Percentiles rank a stretch among this genome's conserved stretches.
These are phyloP conservation scores for Paratrypauchen microcephalus DNA, from an alignment of 2,797 vertebrate genomes.

Conservation along the genomic window DNA sequence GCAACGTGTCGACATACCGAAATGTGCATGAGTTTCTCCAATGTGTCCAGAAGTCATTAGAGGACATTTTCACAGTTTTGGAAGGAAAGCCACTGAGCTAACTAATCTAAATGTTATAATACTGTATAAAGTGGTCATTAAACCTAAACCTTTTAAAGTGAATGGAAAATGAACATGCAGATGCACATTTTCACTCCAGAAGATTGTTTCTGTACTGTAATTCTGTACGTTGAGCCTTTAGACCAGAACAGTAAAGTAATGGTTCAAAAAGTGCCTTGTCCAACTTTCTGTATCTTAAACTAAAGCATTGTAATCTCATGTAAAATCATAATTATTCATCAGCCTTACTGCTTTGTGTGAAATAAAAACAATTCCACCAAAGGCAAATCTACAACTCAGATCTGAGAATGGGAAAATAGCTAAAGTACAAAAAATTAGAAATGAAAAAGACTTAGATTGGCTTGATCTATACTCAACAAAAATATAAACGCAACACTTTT, in stretches of 20 bases:
- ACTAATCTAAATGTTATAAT: background rate
- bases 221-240: background rate
- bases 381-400: slow-evolving; percentile 80
- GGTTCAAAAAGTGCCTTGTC: background rate
- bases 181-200: background rate
- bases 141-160: background rate
- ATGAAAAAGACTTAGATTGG: slow-evolving; percentile 82
- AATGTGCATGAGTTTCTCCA: slow-evolving; percentile 86
- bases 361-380: slow-evolving; percentile 60
- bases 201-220: background rate
- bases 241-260: background rate
- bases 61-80: slow-evolving; percentile 89
- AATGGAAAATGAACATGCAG: background rate
- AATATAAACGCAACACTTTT: too few relatives aligned
- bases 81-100: slow-evolving; percentile 82
- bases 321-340: background rate
- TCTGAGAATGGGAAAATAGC: slow-evolving; percentile 53
- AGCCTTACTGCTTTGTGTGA: slow-evolving; percentile 10
- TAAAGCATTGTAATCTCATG: too few relatives aligned
- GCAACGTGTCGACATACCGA: slow-evolving; percentile 89
- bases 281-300: background rate
- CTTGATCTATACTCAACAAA: too few relatives aligned
- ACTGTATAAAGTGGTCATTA: background rate
- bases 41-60: slow-evolving; percentile 87
- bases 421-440: slow-evolving; percentile 43